A percentile compares a stretch with the other conserved stretches of the same genome.
These are phyloP conservation scores for Drosophila mulleri DNA, from an alignment of 2,888 invertebrate genomes.

Conservation along the genomic window DNA sequence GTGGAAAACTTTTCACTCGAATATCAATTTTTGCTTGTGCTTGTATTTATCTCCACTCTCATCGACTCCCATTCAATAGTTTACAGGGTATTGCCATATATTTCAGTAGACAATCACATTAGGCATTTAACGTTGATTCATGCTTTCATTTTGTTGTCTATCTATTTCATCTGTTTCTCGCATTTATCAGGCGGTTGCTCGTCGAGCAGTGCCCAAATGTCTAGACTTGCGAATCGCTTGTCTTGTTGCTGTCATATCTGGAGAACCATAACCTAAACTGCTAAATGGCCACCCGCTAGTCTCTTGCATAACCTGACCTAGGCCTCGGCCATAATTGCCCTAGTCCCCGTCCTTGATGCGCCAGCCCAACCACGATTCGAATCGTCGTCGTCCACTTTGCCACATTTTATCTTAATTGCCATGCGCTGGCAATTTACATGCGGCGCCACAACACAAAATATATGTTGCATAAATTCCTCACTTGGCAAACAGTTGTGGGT, in stretches of 20 bases:
- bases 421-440: conserved; percentile 50
- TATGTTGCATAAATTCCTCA: conserved; percentile 30
- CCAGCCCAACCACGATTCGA: neutral
- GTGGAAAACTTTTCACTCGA: neutral
- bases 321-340: conserved; percentile 19
- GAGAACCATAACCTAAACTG: conserved; percentile 1
- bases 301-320: conserved; percentile 28
- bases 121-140: conserved; percentile 10
- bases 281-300: neutral
- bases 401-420: conserved; percentile 73
- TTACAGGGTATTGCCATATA: neutral
- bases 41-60: neutral
- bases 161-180: neutral
- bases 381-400: conserved; percentile 22
- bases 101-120: neutral
- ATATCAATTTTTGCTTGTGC: neutral
- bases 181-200: neutral
- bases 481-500: conserved; percentile 15
- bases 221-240: conserved; percentile 19
- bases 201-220: conserved; percentile 20
- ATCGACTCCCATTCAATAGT: neutral
- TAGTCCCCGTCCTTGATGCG: conserved; percentile 16
- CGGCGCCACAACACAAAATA: conserved; percentile 49
- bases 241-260: conserved; percentile 14
- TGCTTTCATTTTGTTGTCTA: neutral